phyloP scores from a whole-genome alignment of 2,888 invertebrate species.

The Nysson spinosus region DNA sequence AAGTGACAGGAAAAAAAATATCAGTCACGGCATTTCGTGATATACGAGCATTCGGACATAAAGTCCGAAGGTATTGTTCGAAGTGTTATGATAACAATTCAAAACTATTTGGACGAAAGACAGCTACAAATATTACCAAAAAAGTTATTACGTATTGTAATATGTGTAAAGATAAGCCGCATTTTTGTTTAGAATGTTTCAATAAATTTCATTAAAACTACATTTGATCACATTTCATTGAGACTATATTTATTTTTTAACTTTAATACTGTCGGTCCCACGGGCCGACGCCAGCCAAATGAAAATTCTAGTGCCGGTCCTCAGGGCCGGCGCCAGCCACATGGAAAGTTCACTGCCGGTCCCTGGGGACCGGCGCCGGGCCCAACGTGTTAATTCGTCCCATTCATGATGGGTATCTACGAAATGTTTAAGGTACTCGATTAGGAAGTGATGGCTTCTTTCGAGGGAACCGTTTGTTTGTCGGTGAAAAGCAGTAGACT shows the following conservation, averaged over 20 bases:
- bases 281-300: not conserved
- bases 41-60: conserved; percentile 4
- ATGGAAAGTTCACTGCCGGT: no score
- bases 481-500: no score
- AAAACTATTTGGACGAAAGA: conserved; percentile 3
- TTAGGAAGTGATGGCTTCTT: no score
- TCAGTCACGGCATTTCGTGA: conserved; percentile 11
- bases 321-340: not conserved
- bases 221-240: conserved; percentile 3
- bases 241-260: conserved; percentile 6
- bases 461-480: no score
- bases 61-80: not conserved
- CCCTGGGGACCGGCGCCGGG: not conserved
- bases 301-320: not conserved
- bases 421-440: no score
- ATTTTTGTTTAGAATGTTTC: conserved; percentile 3
- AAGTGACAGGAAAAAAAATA: conserved; percentile 16
- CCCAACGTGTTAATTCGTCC: conserved; percentile 5
- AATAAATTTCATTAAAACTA: conserved; percentile 7
- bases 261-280: conserved; percentile 6
- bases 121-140: conserved; percentile 1
- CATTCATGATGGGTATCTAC: no score
- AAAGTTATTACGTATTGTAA: conserved; percentile 1
- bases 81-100: not conserved
- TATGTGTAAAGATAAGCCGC: conserved; percentile 2